Evolutionary conservation across 2,113 vertebrate genomes (phyloP), one percentile per base, ranked within the genome.

Genomic region (Pterocles gutturalis): DNA sequence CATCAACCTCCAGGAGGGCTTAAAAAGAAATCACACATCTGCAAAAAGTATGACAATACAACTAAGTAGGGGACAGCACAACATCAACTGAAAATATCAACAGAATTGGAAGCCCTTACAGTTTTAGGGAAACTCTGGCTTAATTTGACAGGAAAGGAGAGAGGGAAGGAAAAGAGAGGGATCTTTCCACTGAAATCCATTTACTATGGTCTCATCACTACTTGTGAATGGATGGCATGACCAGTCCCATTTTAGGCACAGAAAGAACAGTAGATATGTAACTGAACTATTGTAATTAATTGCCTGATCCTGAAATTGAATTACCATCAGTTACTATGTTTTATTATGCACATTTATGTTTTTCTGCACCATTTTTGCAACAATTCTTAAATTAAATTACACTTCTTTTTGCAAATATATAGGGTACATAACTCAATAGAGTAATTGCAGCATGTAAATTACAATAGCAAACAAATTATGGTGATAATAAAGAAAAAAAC

Each of bases 301-400:
- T 88, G 13, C 41, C 38, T 82, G 49, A 71, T 89, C 87, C 49
- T 93, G 60, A 87, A 96, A 97, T 72, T 87, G 17, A 75, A 77
- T 96, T 95, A 77, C 31, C 33, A 87, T 66, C 4, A 2, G 13
- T 76, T 80, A 51, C 46, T 16, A 48, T 7, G 79, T 80, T 80
- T 82, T 77, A 77, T 89, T 91, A 57, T 12, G 14, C 11, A 43
- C 4, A 57, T 57, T 84, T 78, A 49, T 86, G 66, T 53, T 73
- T 20, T 29, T 93, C 14, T 83, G 53, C 36, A 81, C 8, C 36
- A 60, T 62, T 96, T 96, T 86, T 90, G 73, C 34, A 92, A 90
- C 22, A 76, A 51, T 66, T 92, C 21, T 76, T 73, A 92, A 78
- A 90, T 90, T 89, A 90, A 93, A 65, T 90, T 79, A 72, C 6